These are phyloP conservation scores for Aricia agestis DNA, from an alignment of 1,140 invertebrate species.

Conservation along the genomic window DNA sequence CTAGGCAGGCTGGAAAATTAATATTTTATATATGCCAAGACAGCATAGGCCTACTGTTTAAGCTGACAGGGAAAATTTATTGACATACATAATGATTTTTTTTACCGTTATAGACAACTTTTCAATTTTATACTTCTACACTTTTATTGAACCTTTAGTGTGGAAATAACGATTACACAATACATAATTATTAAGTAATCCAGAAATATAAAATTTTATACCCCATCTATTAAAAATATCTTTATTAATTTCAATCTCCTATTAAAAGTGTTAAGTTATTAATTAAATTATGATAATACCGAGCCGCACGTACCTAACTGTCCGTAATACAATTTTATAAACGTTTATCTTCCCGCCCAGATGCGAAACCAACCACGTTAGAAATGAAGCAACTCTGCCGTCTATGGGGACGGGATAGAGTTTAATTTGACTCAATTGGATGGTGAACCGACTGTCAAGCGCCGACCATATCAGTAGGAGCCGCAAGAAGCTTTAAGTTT, in stretches of 20 bases:
- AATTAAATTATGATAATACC: constrained; percentile 16
- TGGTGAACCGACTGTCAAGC: constrained; percentile 31
- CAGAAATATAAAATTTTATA: not conserved
- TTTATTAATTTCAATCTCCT: constrained; percentile 13
- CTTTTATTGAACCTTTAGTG: too few species aligned
- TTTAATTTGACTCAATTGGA: constrained; percentile 25
- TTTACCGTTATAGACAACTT: too few species aligned
- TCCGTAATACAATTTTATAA: constrained; percentile 46
- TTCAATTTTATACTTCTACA: too few species aligned
- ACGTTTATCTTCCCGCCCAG: constrained; percentile 53
- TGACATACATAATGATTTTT: too few species aligned
- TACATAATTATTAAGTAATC: not conserved
- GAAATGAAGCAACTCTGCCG: constrained; percentile 2
- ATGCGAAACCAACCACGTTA: constrained; percentile 34
- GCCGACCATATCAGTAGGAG: constrained; percentile 38
- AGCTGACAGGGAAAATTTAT: too few species aligned
- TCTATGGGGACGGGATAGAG: constrained; percentile 27
- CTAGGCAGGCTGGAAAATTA: too few species aligned
- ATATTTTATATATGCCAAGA: too few species aligned
- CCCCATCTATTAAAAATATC: not conserved
- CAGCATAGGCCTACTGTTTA: too few species aligned
- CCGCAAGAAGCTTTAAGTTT: constrained; percentile 24
- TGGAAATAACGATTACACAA: too few species aligned
- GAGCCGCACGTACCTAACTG: constrained; percentile 29
- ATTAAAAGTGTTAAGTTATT: not conserved